phyloP scores from a whole-genome alignment of 2,113 vertebrate genomes.

The Trichomycterus rosablanca region DNA sequence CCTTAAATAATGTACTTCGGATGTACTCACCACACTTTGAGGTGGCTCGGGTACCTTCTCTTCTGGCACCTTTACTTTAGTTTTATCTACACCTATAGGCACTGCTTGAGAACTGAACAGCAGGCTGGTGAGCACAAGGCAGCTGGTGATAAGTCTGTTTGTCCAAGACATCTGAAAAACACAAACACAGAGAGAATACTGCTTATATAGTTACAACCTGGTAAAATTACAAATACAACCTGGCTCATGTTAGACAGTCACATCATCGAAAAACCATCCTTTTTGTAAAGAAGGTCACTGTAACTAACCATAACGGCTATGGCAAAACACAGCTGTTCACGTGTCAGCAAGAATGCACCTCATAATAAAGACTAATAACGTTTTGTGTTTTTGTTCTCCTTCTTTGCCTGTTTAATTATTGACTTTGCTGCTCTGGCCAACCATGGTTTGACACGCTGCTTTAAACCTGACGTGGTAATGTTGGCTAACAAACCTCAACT shows the following conservation, averaged over 20 bases:
- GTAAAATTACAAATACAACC: not conserved
- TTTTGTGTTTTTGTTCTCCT: not conserved
- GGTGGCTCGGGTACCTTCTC: constrained; percentile 70
- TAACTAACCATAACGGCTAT: not conserved
- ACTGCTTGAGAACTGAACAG: constrained; percentile 73
- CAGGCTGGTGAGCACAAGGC: constrained; percentile 67
- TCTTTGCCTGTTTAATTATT: not conserved
- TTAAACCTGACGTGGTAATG: not conserved
- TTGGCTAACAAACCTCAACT: not conserved
- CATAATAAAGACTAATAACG: too few species aligned
- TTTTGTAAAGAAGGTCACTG: too few species aligned
- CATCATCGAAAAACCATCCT: too few species aligned
- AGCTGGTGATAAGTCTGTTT: constrained; percentile 54
- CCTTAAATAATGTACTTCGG: too few species aligned
- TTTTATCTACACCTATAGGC: constrained; percentile 90
- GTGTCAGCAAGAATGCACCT: too few species aligned
- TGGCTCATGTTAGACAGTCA: not conserved
- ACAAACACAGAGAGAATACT: not conserved
- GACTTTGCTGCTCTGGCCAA: not conserved
- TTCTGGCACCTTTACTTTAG: constrained; percentile 76
- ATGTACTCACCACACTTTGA: constrained; percentile 80
- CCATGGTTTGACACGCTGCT: not conserved
- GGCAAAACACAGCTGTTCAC: not conserved
- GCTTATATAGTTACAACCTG: not conserved
- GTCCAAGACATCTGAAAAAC: constrained; percentile 77